Percentiles rank a stretch among this genome's conserved stretches.
Evolutionary conservation across 2,113 vertebrate species (phyloP).

Genomic region (Lycaon pictus): DNA sequence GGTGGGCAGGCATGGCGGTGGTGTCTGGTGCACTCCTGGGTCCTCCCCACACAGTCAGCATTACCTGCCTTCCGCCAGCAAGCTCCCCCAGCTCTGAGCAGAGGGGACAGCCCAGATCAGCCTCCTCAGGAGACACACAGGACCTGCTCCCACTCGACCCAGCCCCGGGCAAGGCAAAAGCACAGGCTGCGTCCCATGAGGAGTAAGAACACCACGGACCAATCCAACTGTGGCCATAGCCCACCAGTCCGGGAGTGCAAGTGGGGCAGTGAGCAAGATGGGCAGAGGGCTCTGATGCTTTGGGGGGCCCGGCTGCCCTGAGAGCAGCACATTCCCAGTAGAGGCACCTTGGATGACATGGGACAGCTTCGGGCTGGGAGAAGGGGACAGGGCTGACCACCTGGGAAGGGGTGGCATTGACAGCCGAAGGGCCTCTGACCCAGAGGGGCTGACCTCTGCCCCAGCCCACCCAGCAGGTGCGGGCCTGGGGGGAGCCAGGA

Average conservation of each 20-base stretch:
- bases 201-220: not conserved
- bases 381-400: not conserved
- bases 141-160: not conserved
- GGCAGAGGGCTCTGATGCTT: not conserved
- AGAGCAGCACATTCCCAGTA: rapidly evolving
- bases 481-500: not conserved
- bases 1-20: rapidly evolving
- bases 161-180: too few species aligned
- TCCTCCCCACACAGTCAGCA: rapidly evolving
- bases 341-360: rapidly evolving
- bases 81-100: rapidly evolving
- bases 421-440: not conserved
- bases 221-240: rapidly evolving
- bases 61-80: not conserved
- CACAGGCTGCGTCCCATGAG: rapidly evolving
- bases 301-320: not conserved
- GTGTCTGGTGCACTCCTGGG: rapidly evolving
- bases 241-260: too few species aligned
- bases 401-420: not conserved
- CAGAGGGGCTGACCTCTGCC: rapidly evolving
- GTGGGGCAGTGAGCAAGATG: rapidly evolving
- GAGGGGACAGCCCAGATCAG: rapidly evolving
- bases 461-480: rapidly evolving
- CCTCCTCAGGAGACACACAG: not conserved
- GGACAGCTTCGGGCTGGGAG: not conserved